Base-by-base conservation (phyloP, 2,113 vertebrate species). In the Oenanthe melanoleuca region DNA sequence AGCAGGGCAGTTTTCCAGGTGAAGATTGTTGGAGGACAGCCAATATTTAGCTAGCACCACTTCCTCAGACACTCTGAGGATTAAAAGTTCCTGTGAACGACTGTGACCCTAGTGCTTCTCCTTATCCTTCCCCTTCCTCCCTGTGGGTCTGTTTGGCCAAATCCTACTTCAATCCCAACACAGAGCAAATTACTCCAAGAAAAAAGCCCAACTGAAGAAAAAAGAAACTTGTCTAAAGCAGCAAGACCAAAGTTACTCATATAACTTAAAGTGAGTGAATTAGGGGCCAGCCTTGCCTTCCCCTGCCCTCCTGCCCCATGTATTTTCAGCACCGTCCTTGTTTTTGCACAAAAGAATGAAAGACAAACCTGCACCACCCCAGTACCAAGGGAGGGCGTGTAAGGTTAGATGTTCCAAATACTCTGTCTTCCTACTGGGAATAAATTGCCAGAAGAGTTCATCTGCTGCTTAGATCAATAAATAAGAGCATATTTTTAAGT, bases 81-180 rank as follows among this genome's bases (percentile, higher is more conserved):
- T 1, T 42, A 81, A 87, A 91, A 37, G n/a, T 34, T 91, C 37
- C 61, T 37, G 50, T 5, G 3, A 88, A 28, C 5, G 2, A 66
- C 28, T 50, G 16, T 20, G 4, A 6, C 6, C 4, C 23, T 12
- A 23, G 6, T 12, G 40, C 34, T 56, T 65, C 67, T 90, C 60
- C 82, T 73, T 38, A 29, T 86, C 2, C 31, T 72, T 52, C 34
- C 24, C 5, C 9, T 91, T 84, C 44, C 60, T 92, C 52, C 42
- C 31, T 0, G 0, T 4, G 15, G 1, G 3, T 29, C 44, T 4
- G 0, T 50, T 86, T 69, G 49, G 55, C 53, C 24, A 19, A 33
- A 45, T 12, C 8, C 56, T 37, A 56, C 47, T 85, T 71, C 34
- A 64, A 40, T 15, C 52, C 61, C 72, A 71, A 42, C 24, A 34